These are phyloP conservation scores for Cercopithecus mona DNA, from an alignment of 2,113 vertebrate species.

Conservation along the genomic window DNA sequence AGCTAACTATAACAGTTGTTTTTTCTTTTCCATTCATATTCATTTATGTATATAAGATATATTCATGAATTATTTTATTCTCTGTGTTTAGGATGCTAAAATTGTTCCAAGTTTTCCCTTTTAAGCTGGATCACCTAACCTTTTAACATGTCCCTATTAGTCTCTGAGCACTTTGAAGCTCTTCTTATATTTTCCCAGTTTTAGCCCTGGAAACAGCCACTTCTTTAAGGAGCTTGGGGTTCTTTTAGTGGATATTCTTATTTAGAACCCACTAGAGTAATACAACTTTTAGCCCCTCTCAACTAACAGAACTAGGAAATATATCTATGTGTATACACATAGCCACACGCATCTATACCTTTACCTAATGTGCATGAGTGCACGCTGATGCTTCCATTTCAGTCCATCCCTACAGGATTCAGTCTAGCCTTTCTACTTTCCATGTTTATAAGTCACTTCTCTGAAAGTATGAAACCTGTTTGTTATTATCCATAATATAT, in stretches of 20 bases:
- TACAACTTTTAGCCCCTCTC: not conserved
- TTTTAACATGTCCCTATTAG: not conserved
- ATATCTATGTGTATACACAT: not conserved
- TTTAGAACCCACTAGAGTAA: not conserved
- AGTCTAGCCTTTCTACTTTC: not conserved
- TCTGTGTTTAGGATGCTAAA: not conserved
- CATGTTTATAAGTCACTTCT: not conserved
- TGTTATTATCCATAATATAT: not conserved
- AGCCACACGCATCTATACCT: not conserved
- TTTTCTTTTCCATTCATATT: not conserved
- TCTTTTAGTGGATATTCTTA: not conserved
- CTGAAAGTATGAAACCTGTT: not conserved
- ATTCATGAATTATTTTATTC: not conserved
- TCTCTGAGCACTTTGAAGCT: not conserved
- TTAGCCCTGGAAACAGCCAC: not conserved
- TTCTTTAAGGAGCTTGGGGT: not conserved
- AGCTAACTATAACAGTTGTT: not conserved
- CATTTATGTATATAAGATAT: not conserved
- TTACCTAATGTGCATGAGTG: not conserved
- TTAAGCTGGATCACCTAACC: not conserved
- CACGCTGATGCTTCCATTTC: not conserved
- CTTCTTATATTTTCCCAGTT: not conserved
- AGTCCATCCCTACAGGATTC: not conserved
- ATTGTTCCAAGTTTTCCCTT: not conserved
- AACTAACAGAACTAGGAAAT: not conserved